These are phyloP conservation scores for Syngnathus acus DNA, from an alignment of 2,797 vertebrate genomes.

Conservation along the genomic window DNA sequence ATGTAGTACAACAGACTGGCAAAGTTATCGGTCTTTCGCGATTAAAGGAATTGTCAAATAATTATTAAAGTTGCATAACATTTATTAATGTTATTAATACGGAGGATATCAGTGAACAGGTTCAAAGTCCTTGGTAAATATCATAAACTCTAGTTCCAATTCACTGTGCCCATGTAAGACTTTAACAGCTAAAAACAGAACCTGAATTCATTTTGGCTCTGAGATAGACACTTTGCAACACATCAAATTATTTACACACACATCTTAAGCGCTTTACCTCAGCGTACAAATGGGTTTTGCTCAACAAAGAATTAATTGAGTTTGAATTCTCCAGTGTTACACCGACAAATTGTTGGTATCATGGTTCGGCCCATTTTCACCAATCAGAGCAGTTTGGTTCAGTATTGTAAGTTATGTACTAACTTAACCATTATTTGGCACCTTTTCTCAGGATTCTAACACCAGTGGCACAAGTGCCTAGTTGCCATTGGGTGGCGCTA, in stretches of 20 bases:
- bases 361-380: neutral
- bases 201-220: neutral
- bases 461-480: neutral
- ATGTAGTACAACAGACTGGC: too few species aligned
- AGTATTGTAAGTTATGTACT: neutral
- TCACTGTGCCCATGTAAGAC: neutral
- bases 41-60: neutral
- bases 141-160: neutral
- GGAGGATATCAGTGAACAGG: neutral
- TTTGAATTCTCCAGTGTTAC: neutral
- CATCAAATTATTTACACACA: neutral
- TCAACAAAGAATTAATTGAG: neutral
- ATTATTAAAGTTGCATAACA: neutral
- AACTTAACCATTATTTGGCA: neutral
- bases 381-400: neutral
- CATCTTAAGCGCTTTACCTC: neutral
- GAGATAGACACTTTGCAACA: neutral
- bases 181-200: neutral
- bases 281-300: neutral
- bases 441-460: neutral
- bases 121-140: neutral
- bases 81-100: neutral
- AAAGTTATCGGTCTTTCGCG: too few species aligned
- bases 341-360: neutral
- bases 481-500: neutral